Evolutionary conservation across 2,888 invertebrate genomes (phyloP).

Genomic region (Hydrotaea diabolus): DNA sequence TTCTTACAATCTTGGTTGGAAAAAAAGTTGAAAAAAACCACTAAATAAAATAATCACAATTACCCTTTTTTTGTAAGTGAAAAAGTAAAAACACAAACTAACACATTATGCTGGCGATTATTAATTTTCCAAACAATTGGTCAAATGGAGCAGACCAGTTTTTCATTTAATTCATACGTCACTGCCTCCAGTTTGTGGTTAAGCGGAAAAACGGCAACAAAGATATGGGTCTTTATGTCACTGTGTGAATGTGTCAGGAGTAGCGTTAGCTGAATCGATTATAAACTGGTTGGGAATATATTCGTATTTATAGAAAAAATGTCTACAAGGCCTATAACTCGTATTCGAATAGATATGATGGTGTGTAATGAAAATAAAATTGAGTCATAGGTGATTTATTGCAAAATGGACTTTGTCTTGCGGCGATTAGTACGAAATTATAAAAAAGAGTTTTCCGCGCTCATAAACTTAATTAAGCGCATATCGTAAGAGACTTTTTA

Average conservation of each 20-base stretch:
- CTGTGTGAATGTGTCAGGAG: slow-evolving; percentile 57
- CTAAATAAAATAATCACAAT: slow-evolving; percentile 4
- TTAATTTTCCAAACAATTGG: slow-evolving; percentile 19
- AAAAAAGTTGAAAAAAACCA: background rate
- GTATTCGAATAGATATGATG: background rate
- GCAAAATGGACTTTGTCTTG: no score
- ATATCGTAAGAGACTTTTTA: no score
- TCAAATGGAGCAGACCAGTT: slow-evolving; percentile 24
- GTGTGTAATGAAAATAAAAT: background rate
- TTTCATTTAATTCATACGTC: background rate
- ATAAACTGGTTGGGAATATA: slow-evolving; percentile 1
- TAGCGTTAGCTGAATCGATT: background rate
- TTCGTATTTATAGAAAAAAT: background rate
- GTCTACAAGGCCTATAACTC: background rate
- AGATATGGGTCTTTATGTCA: slow-evolving; percentile 60
- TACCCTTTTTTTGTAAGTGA: background rate
- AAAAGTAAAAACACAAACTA: background rate
- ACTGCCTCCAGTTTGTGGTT: background rate
- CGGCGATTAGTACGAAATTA: no score
- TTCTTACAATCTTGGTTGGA: background rate
- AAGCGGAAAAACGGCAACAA: background rate
- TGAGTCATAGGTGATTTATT: slow-evolving; percentile 22
- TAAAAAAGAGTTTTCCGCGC: background rate
- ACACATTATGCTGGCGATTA: slow-evolving; percentile 19
- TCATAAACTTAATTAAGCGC: no score